These are phyloP conservation scores for Hypena proboscidalis DNA, from an alignment of 2,888 invertebrate species.

Conservation along the genomic window DNA sequence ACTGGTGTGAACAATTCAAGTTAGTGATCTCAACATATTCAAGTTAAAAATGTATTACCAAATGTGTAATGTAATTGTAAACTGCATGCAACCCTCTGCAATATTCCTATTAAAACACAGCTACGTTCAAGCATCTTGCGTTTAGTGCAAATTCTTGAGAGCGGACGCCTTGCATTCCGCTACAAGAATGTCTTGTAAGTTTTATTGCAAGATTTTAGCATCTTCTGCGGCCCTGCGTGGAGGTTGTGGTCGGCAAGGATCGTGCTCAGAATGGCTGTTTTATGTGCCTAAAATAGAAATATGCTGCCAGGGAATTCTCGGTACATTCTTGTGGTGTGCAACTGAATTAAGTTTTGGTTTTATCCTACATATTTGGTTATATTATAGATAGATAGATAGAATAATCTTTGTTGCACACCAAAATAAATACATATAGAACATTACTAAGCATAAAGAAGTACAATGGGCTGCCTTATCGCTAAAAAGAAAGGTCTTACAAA, in stretches of 20 bases:
- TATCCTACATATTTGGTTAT: no score
- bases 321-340: neutral
- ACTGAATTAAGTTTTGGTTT: neutral
- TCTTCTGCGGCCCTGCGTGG: slow-evolving; percentile 38
- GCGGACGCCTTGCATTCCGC: slow-evolving; percentile 61
- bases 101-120: slow-evolving; percentile 22
- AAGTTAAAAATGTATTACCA: no score
- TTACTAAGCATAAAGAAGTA: no score
- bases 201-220: slow-evolving; percentile 73
- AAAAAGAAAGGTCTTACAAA: no score
- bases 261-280: slow-evolving; percentile 24
- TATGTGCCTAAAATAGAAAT: slow-evolving; percentile 11
- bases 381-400: no score
- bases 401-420: no score
- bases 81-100: no score
- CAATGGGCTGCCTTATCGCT: no score
- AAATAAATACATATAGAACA: no score
- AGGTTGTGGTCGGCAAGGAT: slow-evolving; percentile 39
- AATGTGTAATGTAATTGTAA: no score
- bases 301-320: slow-evolving; percentile 1
- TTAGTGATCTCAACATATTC: neutral
- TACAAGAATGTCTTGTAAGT: slow-evolving; percentile 63
- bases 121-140: slow-evolving; percentile 42
- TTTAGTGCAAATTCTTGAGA: slow-evolving; percentile 61
- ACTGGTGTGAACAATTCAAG: no score